A percentile compares a stretch with the other conserved stretches of the same genome.
phyloP scores from a whole-genome alignment of 2,113 vertebrate genomes.

The Toxotes chatareus region DNA sequence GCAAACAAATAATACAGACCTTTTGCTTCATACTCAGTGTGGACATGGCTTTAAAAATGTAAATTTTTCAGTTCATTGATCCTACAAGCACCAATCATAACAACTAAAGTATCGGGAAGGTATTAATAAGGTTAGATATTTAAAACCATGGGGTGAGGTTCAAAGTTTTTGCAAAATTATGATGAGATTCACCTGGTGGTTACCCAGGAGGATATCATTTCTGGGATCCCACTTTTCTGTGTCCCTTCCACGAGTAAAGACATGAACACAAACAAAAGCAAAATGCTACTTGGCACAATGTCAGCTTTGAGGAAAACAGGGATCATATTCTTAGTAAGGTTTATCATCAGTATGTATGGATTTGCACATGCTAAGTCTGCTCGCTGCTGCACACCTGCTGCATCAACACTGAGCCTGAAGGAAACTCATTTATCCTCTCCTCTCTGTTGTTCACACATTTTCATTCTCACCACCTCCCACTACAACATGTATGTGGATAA shows the following conservation, averaged over 20 bases:
- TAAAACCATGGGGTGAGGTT: no score
- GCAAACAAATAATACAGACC: neutral
- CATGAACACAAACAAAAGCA: no score
- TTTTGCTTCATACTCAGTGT: neutral
- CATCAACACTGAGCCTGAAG: neutral
- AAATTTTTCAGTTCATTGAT: no score
- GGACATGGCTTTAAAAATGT: neutral
- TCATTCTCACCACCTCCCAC: neutral
- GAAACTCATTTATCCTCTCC: no score
- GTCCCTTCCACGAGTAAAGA: neutral
- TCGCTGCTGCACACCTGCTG: constrained; percentile 1
- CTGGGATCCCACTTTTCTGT: neutral
- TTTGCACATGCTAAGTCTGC: no score
- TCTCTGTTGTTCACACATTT: neutral
- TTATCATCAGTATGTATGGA: no score
- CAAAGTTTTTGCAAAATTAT: no score
- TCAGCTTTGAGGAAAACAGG: neutral
- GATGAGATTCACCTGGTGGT: no score
- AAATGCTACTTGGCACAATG: no score
- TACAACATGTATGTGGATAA: neutral
- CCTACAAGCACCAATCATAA: no score
- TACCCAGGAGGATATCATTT: neutral
- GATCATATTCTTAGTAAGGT: neutral
- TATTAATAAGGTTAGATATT: no score
- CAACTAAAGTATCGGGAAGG: no score